These are phyloP conservation scores for Ctenopoma multispine DNA, from an alignment of 2,797 vertebrate genomes.

Conservation along the genomic window DNA sequence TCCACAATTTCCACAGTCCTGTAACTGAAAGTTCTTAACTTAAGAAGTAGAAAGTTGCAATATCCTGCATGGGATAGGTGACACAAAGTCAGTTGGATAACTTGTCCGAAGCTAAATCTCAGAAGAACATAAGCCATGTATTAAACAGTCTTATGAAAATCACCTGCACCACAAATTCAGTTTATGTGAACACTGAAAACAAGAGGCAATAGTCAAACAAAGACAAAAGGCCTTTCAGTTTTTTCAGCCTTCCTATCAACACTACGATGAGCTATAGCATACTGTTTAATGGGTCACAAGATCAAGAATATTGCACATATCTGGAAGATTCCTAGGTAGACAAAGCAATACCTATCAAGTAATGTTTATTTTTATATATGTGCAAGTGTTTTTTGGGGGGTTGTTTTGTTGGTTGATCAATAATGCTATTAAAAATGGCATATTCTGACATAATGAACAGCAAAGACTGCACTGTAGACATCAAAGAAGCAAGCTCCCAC, in stretches of 20 bases:
- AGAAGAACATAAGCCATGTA: slow-evolving; percentile 3
- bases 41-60: neutral
- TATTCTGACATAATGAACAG: slow-evolving; percentile 10
- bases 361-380: neutral
- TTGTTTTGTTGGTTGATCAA: neutral
- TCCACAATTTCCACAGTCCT: no score
- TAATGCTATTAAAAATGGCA: neutral
- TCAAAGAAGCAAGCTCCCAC: slow-evolving; percentile 15
- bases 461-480: slow-evolving; percentile 7
- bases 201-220: neutral
- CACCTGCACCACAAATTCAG: slow-evolving; percentile 9
- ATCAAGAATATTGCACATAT: neutral
- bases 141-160: slow-evolving; percentile 11
- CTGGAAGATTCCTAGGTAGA: neutral
- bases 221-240: no score
- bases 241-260: no score
- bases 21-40: neutral
- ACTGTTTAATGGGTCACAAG: neutral
- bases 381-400: neutral
- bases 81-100: slow-evolving; percentile 9
- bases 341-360: slow-evolving; percentile 4
- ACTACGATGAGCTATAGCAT: neutral
- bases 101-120: slow-evolving; percentile 5
- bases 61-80: neutral
- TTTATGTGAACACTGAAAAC: neutral